Evolutionary conservation across 2,797 vertebrate genomes (phyloP).

Genomic region (Darevskia nairensis): DNA sequence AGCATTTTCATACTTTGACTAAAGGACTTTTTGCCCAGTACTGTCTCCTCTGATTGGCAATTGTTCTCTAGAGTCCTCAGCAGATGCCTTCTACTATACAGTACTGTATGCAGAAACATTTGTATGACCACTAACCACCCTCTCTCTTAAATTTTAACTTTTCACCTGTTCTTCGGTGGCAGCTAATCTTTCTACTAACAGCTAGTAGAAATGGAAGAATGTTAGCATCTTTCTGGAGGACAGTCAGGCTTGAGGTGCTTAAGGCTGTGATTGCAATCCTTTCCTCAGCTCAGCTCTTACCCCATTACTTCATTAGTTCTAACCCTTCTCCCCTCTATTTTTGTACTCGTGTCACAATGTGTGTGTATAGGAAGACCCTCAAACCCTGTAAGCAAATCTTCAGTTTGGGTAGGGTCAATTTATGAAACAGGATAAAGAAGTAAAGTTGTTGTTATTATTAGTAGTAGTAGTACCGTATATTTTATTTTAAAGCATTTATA

Average conservation of each 20-base stretch:
- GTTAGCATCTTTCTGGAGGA: neutral
- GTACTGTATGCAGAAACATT: no score
- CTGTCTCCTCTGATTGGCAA: no score
- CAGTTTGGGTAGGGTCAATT: neutral
- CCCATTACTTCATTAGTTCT: neutral
- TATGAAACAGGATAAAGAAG: neutral
- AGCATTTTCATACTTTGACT: no score
- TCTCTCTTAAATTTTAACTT: no score
- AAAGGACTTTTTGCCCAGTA: no score
- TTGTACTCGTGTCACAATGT: neutral
- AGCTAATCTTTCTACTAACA: neutral
- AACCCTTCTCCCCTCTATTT: neutral
- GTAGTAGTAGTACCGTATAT: no score
- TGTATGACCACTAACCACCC: no score
- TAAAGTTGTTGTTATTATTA: no score
- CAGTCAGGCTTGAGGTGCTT: neutral
- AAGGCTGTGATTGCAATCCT: neutral
- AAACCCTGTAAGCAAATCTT: neutral
- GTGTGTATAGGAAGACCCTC: neutral
- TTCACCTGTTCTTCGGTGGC: no score
- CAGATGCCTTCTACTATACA: no score
- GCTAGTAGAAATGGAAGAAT: neutral
- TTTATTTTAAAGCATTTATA: no score
- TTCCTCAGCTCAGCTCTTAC: neutral
- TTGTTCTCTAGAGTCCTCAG: no score